Base-by-base conservation (phyloP, 1,140 invertebrate species). In the Drosophila guanche region DNA sequence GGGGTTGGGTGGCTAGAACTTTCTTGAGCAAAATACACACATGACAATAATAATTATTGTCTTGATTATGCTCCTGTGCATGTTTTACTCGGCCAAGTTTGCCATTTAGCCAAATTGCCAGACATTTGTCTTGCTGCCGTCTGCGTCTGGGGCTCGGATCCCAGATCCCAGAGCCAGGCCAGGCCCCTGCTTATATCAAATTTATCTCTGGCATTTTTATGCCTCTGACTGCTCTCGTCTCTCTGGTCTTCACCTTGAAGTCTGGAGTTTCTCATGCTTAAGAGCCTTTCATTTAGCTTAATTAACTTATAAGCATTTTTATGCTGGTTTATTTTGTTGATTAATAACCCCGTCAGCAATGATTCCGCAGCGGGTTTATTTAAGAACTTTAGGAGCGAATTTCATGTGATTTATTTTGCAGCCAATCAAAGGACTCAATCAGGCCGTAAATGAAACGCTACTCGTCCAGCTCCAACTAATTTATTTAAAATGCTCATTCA, bases 11-110 rank as follows among this genome's bases (percentile, higher is more conserved):
- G 41, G n/a, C 4, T 20, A 52, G 65, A 60, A 76, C 42, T 53
- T 70, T 57, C 14, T 33, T 33, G 43, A n/a, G 59, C 41, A 56
- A 81, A 83, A 83, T 83, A 83, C 79, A 86, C 83, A 83, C 83
- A 88, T 88, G 83, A 88, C 83, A 88, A 88, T 88, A 88, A 86
- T 86, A 81, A 86, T 88, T 88, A 88, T 88, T 88, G 83, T 88
- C 83, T 83, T 88, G 79, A 88, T 88, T 88, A 83, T 88, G 83
- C 83, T 88, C 83, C 70, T 74, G 78, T 83, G 83, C 75, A 79
- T 88, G 83, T 79, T 88, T 88, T 88, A 79, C 78, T 88, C 76
- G 74, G 74, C 66, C 67, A 69, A 73, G 79, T 88, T 72, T 83
- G 83, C 79, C 75, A 88, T 88, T 88, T 88, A 88, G 83, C 83